phyloP scores from a whole-genome alignment of 2,113 vertebrate species.

The Oceanodroma tethys region DNA sequence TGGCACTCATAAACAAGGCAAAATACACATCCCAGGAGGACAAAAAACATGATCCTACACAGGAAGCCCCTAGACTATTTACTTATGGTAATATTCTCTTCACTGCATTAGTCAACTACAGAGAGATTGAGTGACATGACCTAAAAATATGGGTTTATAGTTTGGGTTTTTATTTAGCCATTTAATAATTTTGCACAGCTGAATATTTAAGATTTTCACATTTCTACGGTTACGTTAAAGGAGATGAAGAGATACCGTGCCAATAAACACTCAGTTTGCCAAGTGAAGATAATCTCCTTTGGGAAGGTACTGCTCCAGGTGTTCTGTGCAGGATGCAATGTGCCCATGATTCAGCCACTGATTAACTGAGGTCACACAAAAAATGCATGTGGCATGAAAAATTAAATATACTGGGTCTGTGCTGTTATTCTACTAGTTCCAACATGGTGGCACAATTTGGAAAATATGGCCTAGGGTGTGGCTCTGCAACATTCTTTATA shows the following conservation, averaged over 20 bases:
- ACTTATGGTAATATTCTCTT: not conserved
- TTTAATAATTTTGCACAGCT: not conserved
- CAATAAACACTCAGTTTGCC: not conserved
- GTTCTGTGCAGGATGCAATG: not conserved
- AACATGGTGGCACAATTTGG: not conserved
- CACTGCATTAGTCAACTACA: not conserved
- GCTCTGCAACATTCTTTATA: not conserved
- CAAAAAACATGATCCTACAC: conserved; percentile 55
- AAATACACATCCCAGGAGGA: conserved; percentile 44
- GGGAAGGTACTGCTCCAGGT: not conserved
- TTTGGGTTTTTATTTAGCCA: not conserved
- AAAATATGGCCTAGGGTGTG: not conserved
- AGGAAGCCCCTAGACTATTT: not conserved
- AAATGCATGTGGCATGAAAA: not conserved
- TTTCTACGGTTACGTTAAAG: not conserved
- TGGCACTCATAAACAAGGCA: not conserved
- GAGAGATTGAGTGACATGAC: not conserved
- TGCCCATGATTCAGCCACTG: not conserved
- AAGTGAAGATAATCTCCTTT: not conserved
- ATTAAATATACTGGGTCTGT: not conserved
- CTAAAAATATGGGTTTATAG: not conserved
- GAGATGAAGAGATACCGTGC: not conserved
- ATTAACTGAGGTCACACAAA: not conserved
- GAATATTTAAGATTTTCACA: not conserved
- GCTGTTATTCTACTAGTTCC: not conserved